Evolutionary conservation across 2,888 invertebrate genomes (phyloP).

Genomic region (Pandemis heparana): DNA sequence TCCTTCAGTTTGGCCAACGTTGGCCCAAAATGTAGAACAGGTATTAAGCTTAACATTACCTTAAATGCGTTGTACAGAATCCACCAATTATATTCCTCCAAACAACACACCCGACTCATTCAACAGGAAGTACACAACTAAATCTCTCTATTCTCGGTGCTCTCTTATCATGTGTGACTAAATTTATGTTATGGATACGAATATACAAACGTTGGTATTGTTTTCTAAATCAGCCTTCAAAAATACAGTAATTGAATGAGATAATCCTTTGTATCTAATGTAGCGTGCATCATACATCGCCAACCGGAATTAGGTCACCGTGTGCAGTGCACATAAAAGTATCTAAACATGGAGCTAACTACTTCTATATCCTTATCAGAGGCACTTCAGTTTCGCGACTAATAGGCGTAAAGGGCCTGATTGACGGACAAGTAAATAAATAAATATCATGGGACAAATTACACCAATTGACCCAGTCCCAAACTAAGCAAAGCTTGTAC

Average conservation of each 20-base stretch:
- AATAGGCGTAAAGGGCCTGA: too few relatives aligned
- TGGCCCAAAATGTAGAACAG: too few relatives aligned
- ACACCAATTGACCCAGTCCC: too few relatives aligned
- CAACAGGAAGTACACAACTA: neutral
- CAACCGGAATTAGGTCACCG: neutral
- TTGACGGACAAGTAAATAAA: too few relatives aligned
- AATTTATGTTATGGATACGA: neutral
- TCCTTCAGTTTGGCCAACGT: too few relatives aligned
- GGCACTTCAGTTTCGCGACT: too few relatives aligned
- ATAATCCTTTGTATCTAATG: conserved; percentile 5
- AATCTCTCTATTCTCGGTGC: neutral
- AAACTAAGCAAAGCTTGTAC: too few relatives aligned
- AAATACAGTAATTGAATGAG: conserved; percentile 3
- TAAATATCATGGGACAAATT: too few relatives aligned
- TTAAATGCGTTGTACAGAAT: neutral
- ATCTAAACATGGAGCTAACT: too few relatives aligned
- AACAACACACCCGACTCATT: neutral
- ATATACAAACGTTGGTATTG: neutral
- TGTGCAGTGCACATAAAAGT: neutral
- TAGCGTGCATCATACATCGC: neutral
- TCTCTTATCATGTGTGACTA: neutral
- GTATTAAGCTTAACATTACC: neutral
- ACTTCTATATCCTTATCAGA: too few relatives aligned
- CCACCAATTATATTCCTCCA: neutral
- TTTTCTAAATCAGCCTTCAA: conserved; percentile 2